Evolutionary conservation across 2,888 invertebrate species (phyloP).

Genomic region (Kryphioiulus occultus): DNA sequence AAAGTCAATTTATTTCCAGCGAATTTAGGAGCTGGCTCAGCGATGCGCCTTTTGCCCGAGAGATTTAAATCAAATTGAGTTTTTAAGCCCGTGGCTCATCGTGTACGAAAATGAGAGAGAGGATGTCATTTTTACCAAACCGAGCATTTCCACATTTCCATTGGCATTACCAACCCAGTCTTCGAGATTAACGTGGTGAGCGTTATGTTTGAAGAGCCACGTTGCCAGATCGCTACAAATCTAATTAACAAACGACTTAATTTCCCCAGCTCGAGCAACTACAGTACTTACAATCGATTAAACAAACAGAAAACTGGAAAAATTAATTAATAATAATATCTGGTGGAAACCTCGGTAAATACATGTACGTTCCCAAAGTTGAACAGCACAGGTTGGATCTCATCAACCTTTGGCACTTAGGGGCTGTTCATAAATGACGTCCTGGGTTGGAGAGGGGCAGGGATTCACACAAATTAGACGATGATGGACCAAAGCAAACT

Average conservation of each 20-base stretch:
- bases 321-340: slow-evolving; percentile 24
- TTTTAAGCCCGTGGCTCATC: slow-evolving; percentile 25
- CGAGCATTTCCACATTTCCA: not conserved
- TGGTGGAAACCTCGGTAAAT: not conserved
- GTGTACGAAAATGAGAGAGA: slow-evolving; percentile 3
- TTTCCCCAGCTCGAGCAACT: not conserved
- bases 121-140: not conserved
- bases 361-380: not conserved
- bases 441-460: too few relatives aligned
- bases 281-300: not conserved
- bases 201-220: not conserved
- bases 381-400: not conserved
- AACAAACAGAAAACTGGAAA: slow-evolving; percentile 13
- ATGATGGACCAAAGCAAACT: too few relatives aligned
- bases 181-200: not conserved
- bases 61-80: slow-evolving; percentile 28
- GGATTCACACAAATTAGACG: too few relatives aligned
- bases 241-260: slow-evolving; percentile 4
- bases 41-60: not conserved
- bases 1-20: slow-evolving; percentile 6
- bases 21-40: not conserved
- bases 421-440: too few relatives aligned
- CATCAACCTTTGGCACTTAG: too few relatives aligned
- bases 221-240: not conserved
- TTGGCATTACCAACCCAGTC: not conserved